Conservation (phyloP, 2,888 invertebrate genomes). For the Phrixothrix hirtus region DNA sequence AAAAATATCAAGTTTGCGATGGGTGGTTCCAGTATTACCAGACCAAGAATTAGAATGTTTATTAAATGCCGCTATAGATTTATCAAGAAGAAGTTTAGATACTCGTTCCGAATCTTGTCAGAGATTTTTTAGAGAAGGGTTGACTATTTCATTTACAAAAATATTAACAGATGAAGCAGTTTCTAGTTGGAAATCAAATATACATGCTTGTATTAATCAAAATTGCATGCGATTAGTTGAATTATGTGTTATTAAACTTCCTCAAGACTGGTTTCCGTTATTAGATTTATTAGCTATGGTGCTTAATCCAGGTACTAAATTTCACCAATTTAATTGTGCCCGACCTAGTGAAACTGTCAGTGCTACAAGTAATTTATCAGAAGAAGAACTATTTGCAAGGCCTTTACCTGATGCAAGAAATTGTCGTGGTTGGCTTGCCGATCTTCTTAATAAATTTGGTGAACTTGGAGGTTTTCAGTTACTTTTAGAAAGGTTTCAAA, state of each 20-base stretch:
- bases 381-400: slow-evolving; percentile 74
- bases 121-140: slow-evolving; percentile 91
- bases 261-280: slow-evolving; percentile 88
- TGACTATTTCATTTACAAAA: slow-evolving; percentile 93
- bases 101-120: slow-evolving; percentile 88
- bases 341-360: slow-evolving; percentile 74
- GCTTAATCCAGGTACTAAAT: slow-evolving; percentile 95
- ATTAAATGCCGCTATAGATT: slow-evolving; percentile 83
- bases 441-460: slow-evolving; percentile 93
- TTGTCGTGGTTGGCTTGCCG: slow-evolving; percentile 94
- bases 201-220: slow-evolving; percentile 91
- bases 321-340: slow-evolving; percentile 83
- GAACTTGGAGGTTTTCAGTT: slow-evolving; percentile 87
- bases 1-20: slow-evolving; percentile 93
- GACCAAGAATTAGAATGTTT: slow-evolving; percentile 94
- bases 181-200: slow-evolving; percentile 96
- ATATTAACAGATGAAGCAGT: slow-evolving; percentile 97
- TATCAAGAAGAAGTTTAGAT: slow-evolving; percentile 88
- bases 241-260: slow-evolving; percentile 88
- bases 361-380: slow-evolving; percentile 63
- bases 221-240: slow-evolving; percentile 92
- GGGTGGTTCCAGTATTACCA: slow-evolving; percentile 97
- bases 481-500: slow-evolving; percentile 80
- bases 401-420: slow-evolving; percentile 80
- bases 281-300: slow-evolving; percentile 91